Evolutionary conservation across 2,888 invertebrate genomes (phyloP).

Genomic region (Homarus gammarus): DNA sequence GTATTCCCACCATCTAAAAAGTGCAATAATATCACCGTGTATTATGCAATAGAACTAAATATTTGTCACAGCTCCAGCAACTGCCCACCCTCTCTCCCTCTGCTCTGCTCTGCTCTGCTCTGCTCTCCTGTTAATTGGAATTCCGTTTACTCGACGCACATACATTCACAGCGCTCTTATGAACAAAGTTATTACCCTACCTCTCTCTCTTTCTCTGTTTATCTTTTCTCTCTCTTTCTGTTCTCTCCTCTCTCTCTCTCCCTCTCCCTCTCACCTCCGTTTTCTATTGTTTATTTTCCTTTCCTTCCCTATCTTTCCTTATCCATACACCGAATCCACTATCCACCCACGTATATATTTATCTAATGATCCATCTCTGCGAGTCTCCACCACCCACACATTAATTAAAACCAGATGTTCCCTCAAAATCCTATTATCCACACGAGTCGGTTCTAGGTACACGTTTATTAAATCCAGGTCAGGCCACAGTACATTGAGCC

Average conservation of each 20-base stretch:
- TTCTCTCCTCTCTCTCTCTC: neutral
- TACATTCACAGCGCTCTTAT: neutral
- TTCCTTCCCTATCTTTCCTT: no score
- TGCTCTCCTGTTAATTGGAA: conserved; percentile 2
- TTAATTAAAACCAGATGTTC: no score
- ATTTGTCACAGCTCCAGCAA: neutral
- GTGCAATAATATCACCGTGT: neutral
- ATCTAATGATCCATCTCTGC: no score
- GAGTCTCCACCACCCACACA: no score
- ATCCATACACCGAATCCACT: no score
- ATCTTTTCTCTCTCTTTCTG: neutral
- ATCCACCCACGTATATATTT: no score
- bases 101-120: no score
- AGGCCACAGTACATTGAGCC: no score
- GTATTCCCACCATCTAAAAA: neutral
- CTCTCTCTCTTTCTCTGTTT: neutral
- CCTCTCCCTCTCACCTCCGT: neutral
- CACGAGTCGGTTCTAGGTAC: no score
- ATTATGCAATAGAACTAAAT: neutral
- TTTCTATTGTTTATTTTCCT: neutral
- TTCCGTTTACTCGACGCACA: neutral
- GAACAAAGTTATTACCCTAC: neutral
- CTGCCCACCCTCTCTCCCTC: no score
- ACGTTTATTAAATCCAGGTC: no score
- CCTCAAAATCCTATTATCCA: no score